A percentile compares a stretch with the other conserved stretches of the same genome.
Conservation (phyloP, 2,113 vertebrate species). For the Corythaeola cristata region DNA sequence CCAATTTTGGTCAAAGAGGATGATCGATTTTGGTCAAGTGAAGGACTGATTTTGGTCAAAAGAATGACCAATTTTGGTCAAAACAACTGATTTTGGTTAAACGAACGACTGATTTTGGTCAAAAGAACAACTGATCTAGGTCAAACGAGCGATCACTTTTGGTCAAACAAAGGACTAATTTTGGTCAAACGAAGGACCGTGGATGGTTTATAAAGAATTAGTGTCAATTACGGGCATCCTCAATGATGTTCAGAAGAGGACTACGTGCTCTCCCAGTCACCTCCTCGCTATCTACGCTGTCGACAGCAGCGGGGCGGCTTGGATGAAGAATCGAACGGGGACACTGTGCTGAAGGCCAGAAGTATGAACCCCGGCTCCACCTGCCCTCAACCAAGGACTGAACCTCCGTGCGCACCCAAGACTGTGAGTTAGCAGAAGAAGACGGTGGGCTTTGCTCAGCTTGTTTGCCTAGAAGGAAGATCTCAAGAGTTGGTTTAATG, state of each 20-base stretch:
- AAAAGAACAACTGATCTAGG: background rate
- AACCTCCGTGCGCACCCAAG: fast-evolving
- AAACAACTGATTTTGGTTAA: background rate
- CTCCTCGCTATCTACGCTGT: background rate
- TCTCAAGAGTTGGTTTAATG: background rate
- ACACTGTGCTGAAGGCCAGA: fast-evolving
- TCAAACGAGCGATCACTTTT: background rate
- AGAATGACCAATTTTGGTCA: background rate
- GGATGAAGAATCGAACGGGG: background rate
- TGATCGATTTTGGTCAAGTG: too few species aligned
- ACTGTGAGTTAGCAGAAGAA: background rate
- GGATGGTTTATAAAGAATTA: background rate
- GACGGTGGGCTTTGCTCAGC: fast-evolving
- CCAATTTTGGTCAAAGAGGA: background rate
- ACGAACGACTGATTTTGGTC: background rate
- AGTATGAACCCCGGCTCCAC: background rate
- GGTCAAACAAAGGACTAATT: too few species aligned
- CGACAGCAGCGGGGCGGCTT: background rate
- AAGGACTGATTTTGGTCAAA: background rate
- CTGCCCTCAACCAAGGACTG: background rate
- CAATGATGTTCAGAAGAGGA: fast-evolving
- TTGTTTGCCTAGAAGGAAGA: background rate
- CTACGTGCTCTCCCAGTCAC: background rate
- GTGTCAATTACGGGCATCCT: background rate
- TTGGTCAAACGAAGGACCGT: background rate